phyloP scores from a whole-genome alignment of 53 echinoderm and acorn worm species.

The Holothuria leucospilota region DNA sequence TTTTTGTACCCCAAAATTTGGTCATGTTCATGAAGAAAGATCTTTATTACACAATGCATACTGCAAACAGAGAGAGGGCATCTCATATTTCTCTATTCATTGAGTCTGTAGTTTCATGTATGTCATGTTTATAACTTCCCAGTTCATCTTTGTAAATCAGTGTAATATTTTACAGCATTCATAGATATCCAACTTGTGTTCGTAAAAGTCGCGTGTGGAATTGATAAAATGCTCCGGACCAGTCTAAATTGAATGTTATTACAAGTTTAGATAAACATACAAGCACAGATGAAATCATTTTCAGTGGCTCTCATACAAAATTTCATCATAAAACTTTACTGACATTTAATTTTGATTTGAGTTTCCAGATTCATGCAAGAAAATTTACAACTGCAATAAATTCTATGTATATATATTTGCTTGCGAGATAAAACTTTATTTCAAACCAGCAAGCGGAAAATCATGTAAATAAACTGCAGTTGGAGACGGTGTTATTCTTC shows the following conservation, averaged over 20 bases:
- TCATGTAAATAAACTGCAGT: slow-evolving; percentile 48
- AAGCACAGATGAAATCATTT: slow-evolving; percentile 45
- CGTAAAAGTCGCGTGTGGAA: slow-evolving; percentile 50
- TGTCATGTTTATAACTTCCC: slow-evolving; percentile 38
- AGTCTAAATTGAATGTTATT: slow-evolving; percentile 48
- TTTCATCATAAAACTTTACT: slow-evolving; percentile 43
- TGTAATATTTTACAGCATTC: slow-evolving; percentile 45
- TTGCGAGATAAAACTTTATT: slow-evolving; percentile 49
- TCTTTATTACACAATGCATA: no score
- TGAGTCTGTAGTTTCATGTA: slow-evolving; percentile 23
- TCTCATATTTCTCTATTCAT: slow-evolving; percentile 25
- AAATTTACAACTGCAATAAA: slow-evolving; percentile 45
- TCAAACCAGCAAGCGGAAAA: slow-evolving; percentile 46
- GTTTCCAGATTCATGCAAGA: slow-evolving; percentile 35
- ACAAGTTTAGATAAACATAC: slow-evolving; percentile 46
- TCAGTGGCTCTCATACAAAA: slow-evolving; percentile 47
- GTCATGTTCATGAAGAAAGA: no score
- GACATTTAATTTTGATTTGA: slow-evolving; percentile 50
- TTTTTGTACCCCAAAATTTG: no score
- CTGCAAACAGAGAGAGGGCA: no score
- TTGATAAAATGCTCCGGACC: slow-evolving; percentile 33
- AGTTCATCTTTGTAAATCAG: slow-evolving; percentile 30
- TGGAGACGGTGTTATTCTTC: slow-evolving; percentile 44
- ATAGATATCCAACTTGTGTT: slow-evolving; percentile 23
- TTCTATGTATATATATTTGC: slow-evolving; percentile 45